A percentile compares a stretch with the other conserved stretches of the same genome.
phyloP scores from a whole-genome alignment of 1,140 invertebrate genomes.

The Lucilia cuprina region DNA sequence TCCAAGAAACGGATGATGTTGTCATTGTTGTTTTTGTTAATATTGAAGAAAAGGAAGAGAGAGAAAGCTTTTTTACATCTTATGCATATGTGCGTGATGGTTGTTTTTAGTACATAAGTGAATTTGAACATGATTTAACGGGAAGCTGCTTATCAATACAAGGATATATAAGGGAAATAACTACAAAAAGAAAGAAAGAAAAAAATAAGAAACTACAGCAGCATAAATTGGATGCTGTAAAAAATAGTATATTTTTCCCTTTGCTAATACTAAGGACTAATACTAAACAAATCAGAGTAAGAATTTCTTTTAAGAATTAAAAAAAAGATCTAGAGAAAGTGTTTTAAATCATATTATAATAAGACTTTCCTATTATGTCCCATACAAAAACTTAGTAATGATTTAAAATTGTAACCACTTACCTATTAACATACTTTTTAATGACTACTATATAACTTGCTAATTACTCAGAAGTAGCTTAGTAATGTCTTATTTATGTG shows the following conservation, averaged over 20 bases:
- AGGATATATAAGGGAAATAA: conserved; percentile 10
- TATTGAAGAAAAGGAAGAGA: not conserved
- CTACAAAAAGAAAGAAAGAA: not conserved
- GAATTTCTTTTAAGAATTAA: too few relatives aligned
- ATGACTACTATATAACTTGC: too few relatives aligned
- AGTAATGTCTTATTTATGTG: too few relatives aligned
- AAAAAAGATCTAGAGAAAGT: too few relatives aligned
- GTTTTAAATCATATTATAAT: too few relatives aligned
- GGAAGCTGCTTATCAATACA: conserved; percentile 14
- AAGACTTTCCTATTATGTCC: too few relatives aligned
- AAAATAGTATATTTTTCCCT: not conserved
- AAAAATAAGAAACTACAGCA: not conserved
- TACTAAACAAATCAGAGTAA: not conserved
- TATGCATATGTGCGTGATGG: not conserved
- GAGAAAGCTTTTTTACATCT: too few relatives aligned
- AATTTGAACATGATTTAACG: conserved; percentile 17
- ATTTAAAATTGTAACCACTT: too few relatives aligned
- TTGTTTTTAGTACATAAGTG: not conserved
- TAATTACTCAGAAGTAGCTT: too few relatives aligned
- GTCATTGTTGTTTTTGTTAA: not conserved
- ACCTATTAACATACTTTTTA: too few relatives aligned
- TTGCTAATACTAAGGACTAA: not conserved
- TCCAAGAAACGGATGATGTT: not conserved
- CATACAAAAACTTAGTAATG: too few relatives aligned
- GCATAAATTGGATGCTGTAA: not conserved